A percentile compares a stretch with the other conserved stretches of the same genome.
Conservation (phyloP, 2,888 invertebrate species). For the Mythimna vitellina region DNA sequence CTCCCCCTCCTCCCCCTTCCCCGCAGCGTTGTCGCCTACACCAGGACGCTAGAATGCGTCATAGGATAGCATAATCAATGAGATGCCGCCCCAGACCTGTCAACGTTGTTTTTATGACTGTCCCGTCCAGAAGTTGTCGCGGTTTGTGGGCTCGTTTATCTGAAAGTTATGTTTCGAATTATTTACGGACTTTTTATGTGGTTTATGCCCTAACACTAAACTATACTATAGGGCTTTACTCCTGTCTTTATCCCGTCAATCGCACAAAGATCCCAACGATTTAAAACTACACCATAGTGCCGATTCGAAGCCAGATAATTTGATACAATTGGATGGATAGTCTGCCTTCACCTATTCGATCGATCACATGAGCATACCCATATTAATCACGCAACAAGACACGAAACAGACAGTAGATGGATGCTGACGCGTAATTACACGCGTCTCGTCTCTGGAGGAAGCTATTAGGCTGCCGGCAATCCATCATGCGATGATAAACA, state of each 20-base stretch:
- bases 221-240: neutral
- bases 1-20: conserved; percentile 30
- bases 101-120: conserved; percentile 46
- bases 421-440: conserved; percentile 63
- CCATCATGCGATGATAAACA: conserved; percentile 82
- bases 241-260: neutral
- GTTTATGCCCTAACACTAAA: neutral
- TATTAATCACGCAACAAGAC: conserved; percentile 61
- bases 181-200: neutral
- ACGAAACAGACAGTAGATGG: conserved; percentile 60
- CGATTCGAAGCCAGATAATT: conserved; percentile 20
- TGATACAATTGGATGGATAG: conserved; percentile 35
- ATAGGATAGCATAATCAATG: conserved; percentile 59
- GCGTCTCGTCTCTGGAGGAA: conserved; percentile 67
- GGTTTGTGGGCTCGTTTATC: conserved; percentile 5
- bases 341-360: conserved; percentile 40
- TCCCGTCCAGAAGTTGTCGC: conserved; percentile 15
- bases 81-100: conserved; percentile 48
- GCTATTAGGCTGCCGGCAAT: conserved; percentile 69
- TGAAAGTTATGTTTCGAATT: neutral
- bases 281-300: neutral
- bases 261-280: neutral
- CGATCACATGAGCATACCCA: conserved; percentile 39
- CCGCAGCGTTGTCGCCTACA: conserved; percentile 59
- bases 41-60: conserved; percentile 64